Percentiles rank a stretch among this genome's conserved stretches.
Conservation (phyloP, 2,797 vertebrate genomes). For the Fringilla coelebs region DNA sequence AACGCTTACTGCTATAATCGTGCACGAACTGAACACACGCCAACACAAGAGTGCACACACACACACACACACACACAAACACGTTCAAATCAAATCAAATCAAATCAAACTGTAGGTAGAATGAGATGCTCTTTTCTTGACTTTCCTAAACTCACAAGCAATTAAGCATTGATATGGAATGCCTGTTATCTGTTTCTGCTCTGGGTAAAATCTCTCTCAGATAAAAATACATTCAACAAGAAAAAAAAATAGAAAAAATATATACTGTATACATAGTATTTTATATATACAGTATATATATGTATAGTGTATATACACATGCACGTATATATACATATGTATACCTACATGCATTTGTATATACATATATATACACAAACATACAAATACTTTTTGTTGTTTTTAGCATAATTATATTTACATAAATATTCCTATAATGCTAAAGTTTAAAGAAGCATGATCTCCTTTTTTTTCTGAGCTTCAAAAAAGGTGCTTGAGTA, state of each 20-base stretch:
- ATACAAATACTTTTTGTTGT: slow-evolving; percentile 83
- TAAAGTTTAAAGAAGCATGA: slow-evolving; percentile 85
- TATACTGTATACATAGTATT: slow-evolving; percentile 79
- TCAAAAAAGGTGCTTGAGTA: slow-evolving; percentile 90
- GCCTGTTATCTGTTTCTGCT: slow-evolving; percentile 83
- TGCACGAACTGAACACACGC: slow-evolving; percentile 41
- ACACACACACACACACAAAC: not conserved
- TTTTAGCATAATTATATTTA: slow-evolving; percentile 88
- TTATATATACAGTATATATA: slow-evolving; percentile 79
- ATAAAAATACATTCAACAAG: slow-evolving; percentile 95
- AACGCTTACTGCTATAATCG: slow-evolving; percentile 72
- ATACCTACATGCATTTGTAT: slow-evolving; percentile 70
- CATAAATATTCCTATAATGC: slow-evolving; percentile 90
- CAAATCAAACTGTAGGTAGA: slow-evolving; percentile 78
- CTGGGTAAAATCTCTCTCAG: slow-evolving; percentile 82
- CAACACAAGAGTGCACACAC: slow-evolving; percentile 57
- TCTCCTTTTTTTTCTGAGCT: slow-evolving; percentile 81
- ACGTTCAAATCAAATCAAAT: slow-evolving; percentile 45
- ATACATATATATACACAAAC: slow-evolving; percentile 82
- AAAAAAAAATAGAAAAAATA: slow-evolving; percentile 81
- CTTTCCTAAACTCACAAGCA: slow-evolving; percentile 72
- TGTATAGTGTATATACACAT: slow-evolving; percentile 71
- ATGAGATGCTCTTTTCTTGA: slow-evolving; percentile 80
- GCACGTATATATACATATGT: slow-evolving; percentile 74
- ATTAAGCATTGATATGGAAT: slow-evolving; percentile 84